Evolutionary conservation across 2,797 vertebrate genomes (phyloP).

Genomic region (Syngnathus acus): DNA sequence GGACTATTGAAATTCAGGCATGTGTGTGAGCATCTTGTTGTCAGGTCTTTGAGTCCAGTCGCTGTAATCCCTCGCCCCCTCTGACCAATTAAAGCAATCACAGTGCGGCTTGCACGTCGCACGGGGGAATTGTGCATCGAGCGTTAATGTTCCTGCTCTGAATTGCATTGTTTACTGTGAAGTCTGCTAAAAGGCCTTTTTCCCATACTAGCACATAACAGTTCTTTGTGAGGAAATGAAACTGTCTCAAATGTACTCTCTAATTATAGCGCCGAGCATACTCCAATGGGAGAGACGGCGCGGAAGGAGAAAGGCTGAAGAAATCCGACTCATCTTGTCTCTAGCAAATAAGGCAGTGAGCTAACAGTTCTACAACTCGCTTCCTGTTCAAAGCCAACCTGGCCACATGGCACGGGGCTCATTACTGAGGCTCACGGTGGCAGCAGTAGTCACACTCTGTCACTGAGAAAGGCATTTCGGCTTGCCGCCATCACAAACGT

Average conservation of each 20-base stretch:
- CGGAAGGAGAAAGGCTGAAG: slow-evolving; percentile 43
- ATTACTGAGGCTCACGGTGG: slow-evolving; percentile 27
- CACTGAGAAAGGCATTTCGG: slow-evolving; percentile 26
- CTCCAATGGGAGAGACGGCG: slow-evolving; percentile 41
- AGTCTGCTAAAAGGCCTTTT: slow-evolving; percentile 23
- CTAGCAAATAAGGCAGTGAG: slow-evolving; percentile 22
- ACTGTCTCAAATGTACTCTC: slow-evolving; percentile 51
- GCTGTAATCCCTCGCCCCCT: slow-evolving; percentile 29
- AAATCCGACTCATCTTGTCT: slow-evolving; percentile 42
- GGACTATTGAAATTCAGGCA: slow-evolving; percentile 13
- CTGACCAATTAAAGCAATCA: slow-evolving; percentile 41
- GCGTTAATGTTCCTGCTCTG: slow-evolving; percentile 28
- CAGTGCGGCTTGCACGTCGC: slow-evolving; percentile 27
- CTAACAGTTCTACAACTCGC: slow-evolving; percentile 36
- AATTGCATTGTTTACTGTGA: slow-evolving; percentile 35
- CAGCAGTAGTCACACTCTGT: slow-evolving; percentile 21
- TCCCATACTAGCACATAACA: slow-evolving; percentile 38
- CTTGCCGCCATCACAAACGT: slow-evolving; percentile 24
- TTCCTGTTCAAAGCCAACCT: slow-evolving; percentile 31
- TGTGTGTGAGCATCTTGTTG: background rate
- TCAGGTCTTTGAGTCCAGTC: slow-evolving; percentile 20
- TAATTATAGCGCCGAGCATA: slow-evolving; percentile 59
- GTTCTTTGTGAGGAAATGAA: slow-evolving; percentile 49
- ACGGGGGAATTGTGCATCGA: slow-evolving; percentile 30
- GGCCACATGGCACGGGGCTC: slow-evolving; percentile 21